Evolutionary conservation across 1,140 invertebrate species (phyloP).

Genomic region (Gonioctena quinquepunctata): DNA sequence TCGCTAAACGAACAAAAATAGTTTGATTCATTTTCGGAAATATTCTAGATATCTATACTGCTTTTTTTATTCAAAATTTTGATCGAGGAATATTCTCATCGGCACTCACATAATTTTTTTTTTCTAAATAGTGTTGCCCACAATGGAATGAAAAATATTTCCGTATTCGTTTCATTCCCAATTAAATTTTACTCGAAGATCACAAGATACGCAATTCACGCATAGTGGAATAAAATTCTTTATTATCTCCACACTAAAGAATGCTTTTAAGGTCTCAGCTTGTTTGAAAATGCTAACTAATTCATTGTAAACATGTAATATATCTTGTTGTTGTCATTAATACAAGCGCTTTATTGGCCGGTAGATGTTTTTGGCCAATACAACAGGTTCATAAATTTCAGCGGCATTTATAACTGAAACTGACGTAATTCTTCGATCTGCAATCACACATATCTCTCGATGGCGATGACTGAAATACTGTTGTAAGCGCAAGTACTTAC

Average conservation of each 20-base stretch:
- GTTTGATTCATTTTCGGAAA: too few relatives aligned
- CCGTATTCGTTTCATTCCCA: not conserved
- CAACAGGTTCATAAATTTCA: not conserved
- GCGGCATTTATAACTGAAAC: not conserved
- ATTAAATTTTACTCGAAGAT: not conserved
- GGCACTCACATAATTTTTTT: not conserved
- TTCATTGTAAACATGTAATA: not conserved
- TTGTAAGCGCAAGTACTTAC: too few relatives aligned
- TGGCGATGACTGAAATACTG: not conserved
- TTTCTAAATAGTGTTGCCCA: not conserved
- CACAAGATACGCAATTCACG: not conserved
- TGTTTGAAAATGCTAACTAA: not conserved
- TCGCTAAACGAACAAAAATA: too few relatives aligned
- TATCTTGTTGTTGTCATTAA: not conserved
- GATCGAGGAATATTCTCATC: not conserved
- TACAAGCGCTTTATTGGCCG: not conserved
- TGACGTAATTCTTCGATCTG: not conserved
- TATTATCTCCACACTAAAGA: not conserved
- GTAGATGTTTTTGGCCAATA: not conserved
- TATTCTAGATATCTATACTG: too few relatives aligned
- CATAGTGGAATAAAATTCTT: not conserved
- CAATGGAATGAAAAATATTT: not conserved
- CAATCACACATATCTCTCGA: not conserved
- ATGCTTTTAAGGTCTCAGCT: not conserved
- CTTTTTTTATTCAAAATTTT: too few relatives aligned